Conservation (phyloP, 2,888 invertebrate genomes). For the Hecatera dysodea region DNA sequence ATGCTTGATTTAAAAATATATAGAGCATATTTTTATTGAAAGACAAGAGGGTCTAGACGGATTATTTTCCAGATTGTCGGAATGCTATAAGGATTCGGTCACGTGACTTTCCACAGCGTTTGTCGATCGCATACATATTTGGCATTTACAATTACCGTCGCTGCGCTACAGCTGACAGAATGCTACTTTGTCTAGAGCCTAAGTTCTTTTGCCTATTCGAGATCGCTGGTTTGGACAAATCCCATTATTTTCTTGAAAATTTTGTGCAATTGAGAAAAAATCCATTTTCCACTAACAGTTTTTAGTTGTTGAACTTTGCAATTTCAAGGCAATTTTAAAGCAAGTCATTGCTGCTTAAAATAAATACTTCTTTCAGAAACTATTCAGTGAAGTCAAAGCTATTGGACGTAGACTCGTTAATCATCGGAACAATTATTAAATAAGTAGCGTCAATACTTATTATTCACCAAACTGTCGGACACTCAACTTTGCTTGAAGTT, state of each 20-base stretch:
- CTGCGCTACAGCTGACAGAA: too few species aligned
- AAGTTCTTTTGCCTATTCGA: background rate
- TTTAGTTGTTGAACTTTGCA: background rate
- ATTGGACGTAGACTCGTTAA: conserved; percentile 7
- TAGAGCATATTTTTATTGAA: too few species aligned
- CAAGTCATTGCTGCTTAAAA: background rate
- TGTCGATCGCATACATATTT: too few species aligned
- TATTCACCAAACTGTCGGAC: conserved; percentile 30
- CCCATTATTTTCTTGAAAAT: background rate
- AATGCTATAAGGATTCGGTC: too few species aligned
- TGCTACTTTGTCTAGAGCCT: too few species aligned
- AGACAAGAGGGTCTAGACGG: too few species aligned
- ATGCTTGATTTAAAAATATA: too few species aligned
- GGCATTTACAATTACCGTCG: too few species aligned
- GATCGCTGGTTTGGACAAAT: background rate
- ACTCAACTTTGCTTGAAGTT: conserved; percentile 13
- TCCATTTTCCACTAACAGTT: background rate
- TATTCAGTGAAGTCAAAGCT: conserved; percentile 14
- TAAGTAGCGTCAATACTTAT: conserved; percentile 24
- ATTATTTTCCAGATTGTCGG: too few species aligned
- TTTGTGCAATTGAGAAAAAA: background rate
- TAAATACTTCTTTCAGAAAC: background rate
- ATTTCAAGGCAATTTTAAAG: background rate
- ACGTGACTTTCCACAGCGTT: too few species aligned
- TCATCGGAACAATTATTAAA: conserved; percentile 33